phyloP scores from a whole-genome alignment of 2,888 invertebrate genomes.

The Timandra comae region DNA sequence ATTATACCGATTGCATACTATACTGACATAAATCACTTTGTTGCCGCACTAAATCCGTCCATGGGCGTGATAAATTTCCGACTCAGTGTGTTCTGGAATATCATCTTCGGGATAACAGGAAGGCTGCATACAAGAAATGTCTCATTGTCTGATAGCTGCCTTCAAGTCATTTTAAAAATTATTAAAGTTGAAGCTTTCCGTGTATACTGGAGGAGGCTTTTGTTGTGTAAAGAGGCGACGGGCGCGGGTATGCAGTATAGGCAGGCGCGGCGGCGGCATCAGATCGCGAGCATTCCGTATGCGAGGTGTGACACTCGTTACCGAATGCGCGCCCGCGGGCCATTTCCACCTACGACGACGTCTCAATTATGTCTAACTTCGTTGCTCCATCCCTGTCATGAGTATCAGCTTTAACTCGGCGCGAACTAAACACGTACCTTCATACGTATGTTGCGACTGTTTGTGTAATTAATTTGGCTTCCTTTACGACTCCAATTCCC shows the following conservation, averaged over 20 bases:
- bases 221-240: conserved; percentile 36
- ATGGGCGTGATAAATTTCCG: conserved; percentile 28
- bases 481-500: conserved; percentile 32
- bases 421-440: conserved; percentile 26
- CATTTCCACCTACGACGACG: conserved; percentile 36
- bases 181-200: conserved; percentile 6
- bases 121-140: background rate
- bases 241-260: conserved; percentile 19
- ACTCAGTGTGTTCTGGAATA: conserved; percentile 19
- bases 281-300: conserved; percentile 38
- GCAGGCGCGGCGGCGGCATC: conserved; percentile 9
- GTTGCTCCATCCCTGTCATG: conserved; percentile 51
- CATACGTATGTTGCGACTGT: conserved; percentile 25
- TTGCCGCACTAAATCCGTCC: conserved; percentile 31
- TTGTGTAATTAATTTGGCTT: conserved; percentile 47
- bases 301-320: conserved; percentile 57
- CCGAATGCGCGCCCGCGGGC: conserved; percentile 45
- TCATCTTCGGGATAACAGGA: conserved; percentile 19
- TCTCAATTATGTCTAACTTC: conserved; percentile 67
- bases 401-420: conserved; percentile 43
- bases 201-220: conserved; percentile 7
- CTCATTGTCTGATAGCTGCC: background rate
- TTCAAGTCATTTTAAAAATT: conserved; percentile 5
- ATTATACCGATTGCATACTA: conserved; percentile 10
- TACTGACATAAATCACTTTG: conserved; percentile 28